These are phyloP conservation scores for Luffia ferchaultella DNA, from an alignment of 2,888 invertebrate genomes.

Conservation along the genomic window DNA sequence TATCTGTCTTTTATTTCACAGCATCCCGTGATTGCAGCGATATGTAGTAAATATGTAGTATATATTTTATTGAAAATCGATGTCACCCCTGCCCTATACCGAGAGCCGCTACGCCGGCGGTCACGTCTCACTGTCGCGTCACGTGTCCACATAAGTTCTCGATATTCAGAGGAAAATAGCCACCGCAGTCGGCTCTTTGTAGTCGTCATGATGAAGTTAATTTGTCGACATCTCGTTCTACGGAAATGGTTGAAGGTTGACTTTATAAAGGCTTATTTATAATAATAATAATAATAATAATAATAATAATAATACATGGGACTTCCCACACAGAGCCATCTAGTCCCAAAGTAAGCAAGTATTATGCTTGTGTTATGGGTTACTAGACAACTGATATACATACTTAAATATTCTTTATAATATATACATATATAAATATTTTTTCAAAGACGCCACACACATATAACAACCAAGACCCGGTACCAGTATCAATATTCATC, in stretches of 20 bases:
- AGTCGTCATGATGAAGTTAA: not conserved
- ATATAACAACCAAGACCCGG: no score
- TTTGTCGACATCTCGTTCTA: no score
- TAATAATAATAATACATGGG: not conserved
- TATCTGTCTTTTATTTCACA: no score
- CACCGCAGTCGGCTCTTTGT: not conserved
- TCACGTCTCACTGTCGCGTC: not conserved
- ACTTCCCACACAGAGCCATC: not conserved
- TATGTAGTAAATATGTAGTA: no score
- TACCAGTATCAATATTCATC: no score
- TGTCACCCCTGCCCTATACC: not conserved
- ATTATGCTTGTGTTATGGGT: not conserved
- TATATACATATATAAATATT: no score
- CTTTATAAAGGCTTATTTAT: not conserved
- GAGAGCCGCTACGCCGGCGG: not conserved
- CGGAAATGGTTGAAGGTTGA: no score
- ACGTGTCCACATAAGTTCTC: not conserved
- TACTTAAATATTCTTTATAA: no score
- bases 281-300: not conserved
- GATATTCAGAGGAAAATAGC: not conserved
- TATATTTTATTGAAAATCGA: not conserved
- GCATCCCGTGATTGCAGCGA: no score
- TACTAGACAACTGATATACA: no score
- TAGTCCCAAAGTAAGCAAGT: not conserved
- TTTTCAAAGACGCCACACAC: no score